Evolutionary conservation across 2,797 vertebrate species (phyloP), one percentile per base, ranked within the genome.

Genomic region (Crocidura indochinensis): DNA sequence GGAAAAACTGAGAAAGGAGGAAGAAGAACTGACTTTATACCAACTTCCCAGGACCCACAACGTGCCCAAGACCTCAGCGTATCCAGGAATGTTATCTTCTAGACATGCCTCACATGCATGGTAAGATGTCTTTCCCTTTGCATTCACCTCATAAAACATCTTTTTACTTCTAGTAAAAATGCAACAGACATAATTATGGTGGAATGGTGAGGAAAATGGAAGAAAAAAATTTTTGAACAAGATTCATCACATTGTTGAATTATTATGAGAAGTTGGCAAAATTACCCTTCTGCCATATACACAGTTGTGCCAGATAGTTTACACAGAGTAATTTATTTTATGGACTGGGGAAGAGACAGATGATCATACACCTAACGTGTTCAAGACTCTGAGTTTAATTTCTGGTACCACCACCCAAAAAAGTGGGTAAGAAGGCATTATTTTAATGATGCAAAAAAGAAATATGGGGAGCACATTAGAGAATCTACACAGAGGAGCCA

Each of bases 51-150:
- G 84, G 3, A n/a, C 71, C 1, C 87, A 3, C 46, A 72, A 49
- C 26, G 17, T 92, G 82, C 68, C 94, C 86, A 97, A 88, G 20
- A 51, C 82, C 62, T 72, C 84, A 0, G 68, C 69, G 9, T 75
- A 86, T 15, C 8, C 46, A 17, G 95, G 92, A 80, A 1, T 80
- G 31, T 44, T 22, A 0, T 91, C 88, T 38, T 96, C 95, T 71
- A 97, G 96, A 97, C 97, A 95, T 14, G 69, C 69, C 38, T 51
- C 82, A 26, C 56, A 92, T 72, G 11, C 73, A 74, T 94, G 87
- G 87, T 90, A 88, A 75, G 73, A 0, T 15, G 0, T 78, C 64
- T n/a, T 92, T 8, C 22, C 89, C 20, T 64, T n/a, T 65, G 9
- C 64, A 71, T 77, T 91, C 10, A 17, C 8, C 14, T 69, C 60